Evolutionary conservation across 2,797 vertebrate genomes (phyloP).

Genomic region (Anguilla megastoma): DNA sequence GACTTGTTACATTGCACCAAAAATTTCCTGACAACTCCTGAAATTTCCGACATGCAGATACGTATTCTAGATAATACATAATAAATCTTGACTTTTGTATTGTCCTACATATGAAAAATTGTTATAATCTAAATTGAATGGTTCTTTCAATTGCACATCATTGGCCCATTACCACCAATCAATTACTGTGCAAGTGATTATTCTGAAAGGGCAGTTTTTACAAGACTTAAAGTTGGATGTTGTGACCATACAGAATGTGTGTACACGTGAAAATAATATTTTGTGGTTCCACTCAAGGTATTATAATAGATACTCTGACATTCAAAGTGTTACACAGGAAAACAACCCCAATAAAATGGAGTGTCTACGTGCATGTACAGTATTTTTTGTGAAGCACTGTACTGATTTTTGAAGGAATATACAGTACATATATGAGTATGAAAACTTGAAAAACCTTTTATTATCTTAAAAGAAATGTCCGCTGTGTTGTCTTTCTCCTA

Average conservation of each 20-base stretch:
- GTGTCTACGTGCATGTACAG: not conserved
- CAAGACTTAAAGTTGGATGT: not conserved
- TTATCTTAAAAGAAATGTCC: not conserved
- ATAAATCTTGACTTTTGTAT: not conserved
- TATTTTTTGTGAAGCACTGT: not conserved
- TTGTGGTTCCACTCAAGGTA: not conserved
- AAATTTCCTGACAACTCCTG: not conserved
- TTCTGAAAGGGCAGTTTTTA: not conserved
- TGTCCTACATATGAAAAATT: not conserved
- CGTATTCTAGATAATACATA: not conserved
- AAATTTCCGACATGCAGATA: not conserved
- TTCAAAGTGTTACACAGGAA: not conserved
- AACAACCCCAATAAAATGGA: not conserved
- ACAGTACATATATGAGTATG: not conserved
- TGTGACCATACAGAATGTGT: not conserved
- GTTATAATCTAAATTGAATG: not conserved
- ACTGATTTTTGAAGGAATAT: too few relatives aligned
- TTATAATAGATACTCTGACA: not conserved
- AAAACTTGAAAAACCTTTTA: constrained; percentile 18
- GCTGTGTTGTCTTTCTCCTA: not conserved
- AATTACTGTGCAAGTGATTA: not conserved
- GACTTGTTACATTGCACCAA: not conserved
- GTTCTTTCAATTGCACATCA: not conserved
- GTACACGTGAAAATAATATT: too few relatives aligned
- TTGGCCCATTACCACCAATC: not conserved